Percentiles rank a stretch among this genome's conserved stretches.
Evolutionary conservation across 2,113 vertebrate species (phyloP).

Genomic region (Pseudonaja textilis): DNA sequence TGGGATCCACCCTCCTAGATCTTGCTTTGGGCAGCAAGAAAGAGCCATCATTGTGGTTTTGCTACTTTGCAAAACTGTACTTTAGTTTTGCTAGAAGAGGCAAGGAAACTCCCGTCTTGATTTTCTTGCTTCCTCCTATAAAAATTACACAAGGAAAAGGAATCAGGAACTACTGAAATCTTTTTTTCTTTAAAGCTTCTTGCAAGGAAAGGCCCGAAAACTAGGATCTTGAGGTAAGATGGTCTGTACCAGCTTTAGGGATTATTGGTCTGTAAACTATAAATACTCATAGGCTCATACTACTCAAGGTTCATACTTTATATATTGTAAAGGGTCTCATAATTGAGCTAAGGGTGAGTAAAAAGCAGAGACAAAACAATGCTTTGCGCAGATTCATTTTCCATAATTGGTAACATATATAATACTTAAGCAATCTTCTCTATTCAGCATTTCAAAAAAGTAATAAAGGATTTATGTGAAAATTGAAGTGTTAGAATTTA

Average conservation of each 20-base stretch:
- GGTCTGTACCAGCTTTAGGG: background rate
- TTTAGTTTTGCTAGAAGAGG: background rate
- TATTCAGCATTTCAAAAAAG: background rate
- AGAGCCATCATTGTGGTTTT: background rate
- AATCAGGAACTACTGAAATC: background rate
- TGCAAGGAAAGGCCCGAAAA: background rate
- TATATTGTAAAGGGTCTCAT: background rate
- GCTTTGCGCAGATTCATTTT: background rate
- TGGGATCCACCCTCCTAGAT: background rate
- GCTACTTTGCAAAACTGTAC: background rate
- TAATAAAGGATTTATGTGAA: background rate
- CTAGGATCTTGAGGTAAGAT: background rate
- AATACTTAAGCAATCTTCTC: background rate
- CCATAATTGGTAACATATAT: background rate
- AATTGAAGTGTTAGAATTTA: background rate
- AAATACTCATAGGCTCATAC: background rate
- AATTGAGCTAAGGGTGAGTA: background rate
- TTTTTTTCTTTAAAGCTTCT: background rate
- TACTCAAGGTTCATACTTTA: background rate
- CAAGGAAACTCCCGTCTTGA: background rate
- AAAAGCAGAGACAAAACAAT: background rate
- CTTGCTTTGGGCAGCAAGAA: background rate
- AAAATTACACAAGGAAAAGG: background rate
- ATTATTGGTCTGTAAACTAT: background rate
- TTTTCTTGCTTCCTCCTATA: background rate